A percentile compares a stretch with the other conserved stretches of the same genome.
phyloP scores from a whole-genome alignment of 2,797 vertebrate species.

The Phrynocephalus forsythii region DNA sequence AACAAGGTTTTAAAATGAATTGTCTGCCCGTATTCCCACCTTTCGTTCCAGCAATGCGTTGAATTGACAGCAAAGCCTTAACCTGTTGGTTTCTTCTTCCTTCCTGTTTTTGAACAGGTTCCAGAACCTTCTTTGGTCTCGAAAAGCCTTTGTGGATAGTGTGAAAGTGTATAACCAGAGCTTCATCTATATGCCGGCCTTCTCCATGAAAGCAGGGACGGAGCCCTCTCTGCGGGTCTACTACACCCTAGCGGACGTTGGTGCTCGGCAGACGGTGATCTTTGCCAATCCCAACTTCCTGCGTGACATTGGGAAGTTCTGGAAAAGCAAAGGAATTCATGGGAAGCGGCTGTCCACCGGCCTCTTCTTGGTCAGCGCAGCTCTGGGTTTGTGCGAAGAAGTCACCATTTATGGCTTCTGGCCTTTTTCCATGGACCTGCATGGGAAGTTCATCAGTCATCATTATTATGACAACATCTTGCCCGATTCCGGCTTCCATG shows the following conservation, averaged over 20 bases:
- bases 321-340: conserved; percentile 90
- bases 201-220: conserved; percentile 93
- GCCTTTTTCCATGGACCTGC: conserved; percentile 90
- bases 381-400: conserved; percentile 93
- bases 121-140: conserved; percentile 94
- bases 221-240: conserved; percentile 91
- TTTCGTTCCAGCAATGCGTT: background rate
- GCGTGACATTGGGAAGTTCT: conserved; percentile 90
- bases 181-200: conserved; percentile 97
- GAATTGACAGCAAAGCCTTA: background rate
- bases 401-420: conserved; percentile 96
- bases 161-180: conserved; percentile 93
- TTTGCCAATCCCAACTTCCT: conserved; percentile 97
- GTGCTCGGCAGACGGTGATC: conserved; percentile 90
- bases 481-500: conserved; percentile 90
- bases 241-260: conserved; percentile 87
- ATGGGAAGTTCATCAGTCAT: conserved; percentile 88
- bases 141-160: conserved; percentile 91
- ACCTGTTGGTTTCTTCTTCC: background rate
- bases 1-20: conserved; percentile 77
- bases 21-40: conserved; percentile 54
- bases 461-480: conserved; percentile 97
- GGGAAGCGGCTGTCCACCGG: conserved; percentile 94
- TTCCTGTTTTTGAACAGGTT: conserved; percentile 80
- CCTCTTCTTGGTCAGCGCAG: conserved; percentile 92